Percentiles rank a stretch among this genome's conserved stretches.
phyloP scores from a whole-genome alignment of 2,797 vertebrate genomes.

The Enteromius trimaculatus region DNA sequence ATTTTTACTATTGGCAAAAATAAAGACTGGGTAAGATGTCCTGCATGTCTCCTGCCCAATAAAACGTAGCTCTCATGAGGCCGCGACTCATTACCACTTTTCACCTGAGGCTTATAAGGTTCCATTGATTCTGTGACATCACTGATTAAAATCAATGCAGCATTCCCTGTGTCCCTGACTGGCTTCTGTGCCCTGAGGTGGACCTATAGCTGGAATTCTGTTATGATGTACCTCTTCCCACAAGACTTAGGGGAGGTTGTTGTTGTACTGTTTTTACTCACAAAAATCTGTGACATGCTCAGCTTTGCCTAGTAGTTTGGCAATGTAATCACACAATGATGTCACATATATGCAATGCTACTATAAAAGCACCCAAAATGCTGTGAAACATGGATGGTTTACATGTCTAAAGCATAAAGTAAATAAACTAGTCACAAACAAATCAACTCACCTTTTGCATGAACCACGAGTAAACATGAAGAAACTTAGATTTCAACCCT shows the following conservation, averaged over 20 bases:
- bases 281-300: not conserved
- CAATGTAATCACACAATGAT: not conserved
- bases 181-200: not conserved
- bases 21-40: conserved; percentile 63
- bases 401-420: not conserved
- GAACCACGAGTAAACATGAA: not conserved
- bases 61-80: conserved; percentile 73
- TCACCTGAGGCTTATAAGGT: conserved; percentile 77
- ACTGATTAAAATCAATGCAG: conserved; percentile 78
- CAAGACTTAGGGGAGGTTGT: not conserved
- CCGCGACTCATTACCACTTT: conserved; percentile 68
- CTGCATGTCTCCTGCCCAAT: conserved; percentile 66
- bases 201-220: conserved; percentile 16
- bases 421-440: not conserved
- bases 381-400: not conserved
- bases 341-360: not conserved
- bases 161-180: conserved; percentile 42
- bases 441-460: not conserved
- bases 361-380: not conserved
- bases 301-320: not conserved
- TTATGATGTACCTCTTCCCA: conserved; percentile 28
- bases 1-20: conserved; percentile 67
- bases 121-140: conserved; percentile 76
- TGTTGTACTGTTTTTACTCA: not conserved
- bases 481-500: not conserved